These are phyloP conservation scores for Alcis repandata DNA, from an alignment of 2,888 invertebrate genomes.

Conservation along the genomic window DNA sequence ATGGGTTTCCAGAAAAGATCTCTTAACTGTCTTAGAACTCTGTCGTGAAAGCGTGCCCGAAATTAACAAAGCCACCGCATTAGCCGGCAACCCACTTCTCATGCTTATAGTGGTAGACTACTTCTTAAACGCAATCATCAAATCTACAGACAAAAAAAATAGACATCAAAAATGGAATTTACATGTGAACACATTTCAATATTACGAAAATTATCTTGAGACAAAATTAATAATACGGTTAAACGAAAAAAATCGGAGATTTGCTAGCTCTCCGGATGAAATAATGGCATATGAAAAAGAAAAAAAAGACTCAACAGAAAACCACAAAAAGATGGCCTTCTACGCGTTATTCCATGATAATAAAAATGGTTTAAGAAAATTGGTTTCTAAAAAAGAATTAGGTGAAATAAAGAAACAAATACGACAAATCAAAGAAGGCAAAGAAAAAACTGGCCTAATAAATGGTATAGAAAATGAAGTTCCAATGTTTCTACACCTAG, in stretches of 20 bases:
- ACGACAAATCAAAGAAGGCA: conserved; percentile 5
- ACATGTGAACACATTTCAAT: conserved; percentile 11
- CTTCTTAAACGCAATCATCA: conserved; percentile 15
- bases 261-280: conserved; percentile 7
- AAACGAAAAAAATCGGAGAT: conserved; percentile 14
- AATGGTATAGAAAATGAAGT: conserved; percentile 13
- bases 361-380: not conserved
- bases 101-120: conserved; percentile 14
- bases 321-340: conserved; percentile 11
- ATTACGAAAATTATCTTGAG: conserved; percentile 14
- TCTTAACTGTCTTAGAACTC: conserved; percentile 1
- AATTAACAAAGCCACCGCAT: not conserved
- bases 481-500: conserved; percentile 14
- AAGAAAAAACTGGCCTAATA: conserved; percentile 20
- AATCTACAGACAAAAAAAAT: not conserved
- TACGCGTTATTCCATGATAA: conserved; percentile 9
- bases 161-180: conserved; percentile 13
- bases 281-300: conserved; percentile 14
- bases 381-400: not conserved
- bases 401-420: conserved; percentile 2
- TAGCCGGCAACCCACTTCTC: conserved; percentile 14
- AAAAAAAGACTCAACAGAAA: not conserved
- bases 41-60: not conserved
- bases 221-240: conserved; percentile 10
- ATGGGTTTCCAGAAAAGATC: conserved; percentile 8